Evolutionary conservation across 1,140 invertebrate genomes (phyloP), one percentile per base, ranked within the genome.

Genomic region (Drosophila elegans): DNA sequence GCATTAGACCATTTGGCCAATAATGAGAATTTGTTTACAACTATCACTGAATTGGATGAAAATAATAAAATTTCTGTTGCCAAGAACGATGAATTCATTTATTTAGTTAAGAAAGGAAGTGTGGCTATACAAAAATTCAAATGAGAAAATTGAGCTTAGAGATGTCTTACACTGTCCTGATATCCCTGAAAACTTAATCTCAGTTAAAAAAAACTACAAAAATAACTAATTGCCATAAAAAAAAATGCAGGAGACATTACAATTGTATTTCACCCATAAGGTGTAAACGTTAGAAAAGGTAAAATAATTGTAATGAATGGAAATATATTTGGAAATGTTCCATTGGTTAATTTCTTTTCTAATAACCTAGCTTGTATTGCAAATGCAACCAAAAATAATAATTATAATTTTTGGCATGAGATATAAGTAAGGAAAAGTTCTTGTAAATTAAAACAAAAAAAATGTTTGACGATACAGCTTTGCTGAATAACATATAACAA

Each of bases 91-190:
- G 38, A n/a, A 39, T 39, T 39, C 38, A 39, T 39, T 39, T 39
- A 39, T 39, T 11, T 12, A n/a, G 38, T 39, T 39, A 39, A n/a
- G 38, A 39, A 39, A 39, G 38, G 38, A 39, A 39, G 38, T 39
- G 38, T n/a, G 4, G 38, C 38, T 39, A 12, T 39, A 39, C 38
- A 39, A 11, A n/a, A 12, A 39, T 36, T 36, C 36, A 36, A 36
- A 36, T 39, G 38, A 39, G 38, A 39, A 39, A n/a, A 39, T 39
- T 39, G 38, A 39, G 38, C 38, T n/a, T 39, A 39, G n/a, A 39
- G 12, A 39, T 39, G 38, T n/a, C 12, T n/a, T 39, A 39, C 4
- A 39, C 12, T 39, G 38, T n/a, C 38, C 38, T 39, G 38, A 39
- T 39, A 39, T 39, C 38, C 38, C 38, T 4, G 38, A 39, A 39